phyloP scores from a whole-genome alignment of 2,113 vertebrate genomes.

The Gulo gulo region DNA sequence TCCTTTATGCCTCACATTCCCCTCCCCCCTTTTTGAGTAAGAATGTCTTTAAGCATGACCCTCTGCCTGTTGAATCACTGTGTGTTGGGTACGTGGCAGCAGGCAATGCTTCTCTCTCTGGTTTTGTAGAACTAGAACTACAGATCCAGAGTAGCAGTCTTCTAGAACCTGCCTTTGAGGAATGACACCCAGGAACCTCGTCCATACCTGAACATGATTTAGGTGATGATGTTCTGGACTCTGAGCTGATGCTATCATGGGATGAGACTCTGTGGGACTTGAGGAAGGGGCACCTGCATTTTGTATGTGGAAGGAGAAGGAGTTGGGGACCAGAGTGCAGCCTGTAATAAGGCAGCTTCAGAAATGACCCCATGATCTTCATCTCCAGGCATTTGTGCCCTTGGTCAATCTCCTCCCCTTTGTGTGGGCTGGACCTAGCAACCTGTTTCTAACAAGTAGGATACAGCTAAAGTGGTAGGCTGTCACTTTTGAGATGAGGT shows the following conservation, averaged over 20 bases:
- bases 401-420: neutral
- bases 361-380: neutral
- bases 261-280: neutral
- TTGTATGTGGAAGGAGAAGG: neutral
- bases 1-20: rapidly evolving
- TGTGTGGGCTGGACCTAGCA: neutral
- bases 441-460: neutral
- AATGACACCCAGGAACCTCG: neutral
- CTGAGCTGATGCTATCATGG: neutral
- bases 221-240: neutral
- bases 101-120: neutral
- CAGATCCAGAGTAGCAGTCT: neutral
- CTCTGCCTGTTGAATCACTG: neutral
- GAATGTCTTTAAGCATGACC: neutral
- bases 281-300: neutral
- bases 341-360: neutral
- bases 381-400: neutral
- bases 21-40: neutral
- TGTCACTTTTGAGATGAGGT: neutral
- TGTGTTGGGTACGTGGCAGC: too few relatives aligned
- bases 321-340: neutral
- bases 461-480: neutral
- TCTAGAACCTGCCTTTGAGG: neutral
- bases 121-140: neutral
- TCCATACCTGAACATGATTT: neutral